Base-by-base conservation (phyloP, 2,888 invertebrate species). In the Rhyacophila evoluta region DNA sequence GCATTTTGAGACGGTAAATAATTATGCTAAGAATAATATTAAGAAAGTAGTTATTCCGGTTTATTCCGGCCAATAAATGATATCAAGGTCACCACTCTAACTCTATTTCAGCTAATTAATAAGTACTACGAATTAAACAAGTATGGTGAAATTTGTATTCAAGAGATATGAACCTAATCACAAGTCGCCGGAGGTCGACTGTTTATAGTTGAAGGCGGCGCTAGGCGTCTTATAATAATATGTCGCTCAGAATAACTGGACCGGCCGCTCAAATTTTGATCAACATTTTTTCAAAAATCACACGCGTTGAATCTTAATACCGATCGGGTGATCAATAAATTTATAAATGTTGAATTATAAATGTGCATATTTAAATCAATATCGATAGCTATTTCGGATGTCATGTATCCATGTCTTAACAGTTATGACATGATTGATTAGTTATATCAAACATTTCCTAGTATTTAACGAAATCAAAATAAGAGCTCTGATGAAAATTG, bases 21-120 rank as follows among this genome's bases (percentile, higher is more conserved):
- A 71, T 71, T 71, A 27, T 71, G 71, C 71, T 71, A 37, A 71
- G 71, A 55, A 55, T 55, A 55, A 55, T 55, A 55, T 73, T 38
- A 82, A 82, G 82, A 82, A 82, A 82, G 82, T 81, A 55, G 80
- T 72, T 41, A 36, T 37, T 81, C 82, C 33, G 80, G 80, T 79
- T 82, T 82, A 75, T 67, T 67, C 71, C 79, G 77, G 78, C 72
- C 81, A 80, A 76, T 72, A 80, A 79, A 77, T 79, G 70, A 55
- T 80, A 82, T 82, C 79, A 82, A 82, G 82, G 82, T 72, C 80
- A 82, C 55, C 36, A 33, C 12, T 29, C 69, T 69, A 33, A 29
- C 69, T 69, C 55, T 19, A 55, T 55, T 55, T 55, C 55, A 55
- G 55, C 55, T 55, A 55, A 55, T 55, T 55, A 55, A 55, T 55